phyloP scores from a whole-genome alignment of 1,140 invertebrate species.

The Eciton burchellii region DNA sequence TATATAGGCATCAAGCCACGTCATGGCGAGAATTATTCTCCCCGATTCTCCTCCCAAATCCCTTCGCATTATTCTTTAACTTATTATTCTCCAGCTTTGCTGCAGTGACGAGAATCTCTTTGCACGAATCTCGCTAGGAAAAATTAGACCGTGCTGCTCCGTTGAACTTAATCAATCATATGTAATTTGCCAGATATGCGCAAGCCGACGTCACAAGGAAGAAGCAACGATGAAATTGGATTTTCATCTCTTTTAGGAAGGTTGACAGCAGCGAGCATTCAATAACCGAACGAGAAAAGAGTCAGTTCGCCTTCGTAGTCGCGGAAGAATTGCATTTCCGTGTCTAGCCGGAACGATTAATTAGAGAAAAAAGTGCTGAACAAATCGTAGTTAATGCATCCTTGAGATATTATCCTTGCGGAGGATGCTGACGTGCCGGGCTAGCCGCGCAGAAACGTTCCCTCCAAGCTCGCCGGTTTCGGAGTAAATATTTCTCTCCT shows the following conservation, averaged over 20 bases:
- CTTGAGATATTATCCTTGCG: slow-evolving; percentile 62
- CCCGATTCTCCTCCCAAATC: slow-evolving; percentile 2
- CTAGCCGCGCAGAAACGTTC: slow-evolving; percentile 20
- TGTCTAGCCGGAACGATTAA: slow-evolving; percentile 43
- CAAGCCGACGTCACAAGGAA: too few relatives aligned
- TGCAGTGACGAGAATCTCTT: not conserved
- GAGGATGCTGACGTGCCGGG: not conserved
- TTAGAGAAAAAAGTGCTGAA: slow-evolving; percentile 25
- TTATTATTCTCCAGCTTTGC: slow-evolving; percentile 19
- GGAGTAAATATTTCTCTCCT: slow-evolving; percentile 77
- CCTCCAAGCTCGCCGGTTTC: slow-evolving; percentile 72
- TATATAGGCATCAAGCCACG: slow-evolving; percentile 49
- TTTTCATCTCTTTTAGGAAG: too few relatives aligned
- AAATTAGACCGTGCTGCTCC: not conserved
- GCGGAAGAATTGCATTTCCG: slow-evolving; percentile 26
- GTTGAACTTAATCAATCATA: too few relatives aligned
- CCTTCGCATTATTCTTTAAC: slow-evolving; percentile 4
- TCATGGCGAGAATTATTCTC: slow-evolving; percentile 12
- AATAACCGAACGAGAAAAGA: too few relatives aligned
- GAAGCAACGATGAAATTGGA: too few relatives aligned
- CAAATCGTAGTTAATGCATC: slow-evolving; percentile 69
- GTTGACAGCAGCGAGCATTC: too few relatives aligned
- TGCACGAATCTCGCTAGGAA: not conserved
- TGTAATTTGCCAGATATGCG: too few relatives aligned
- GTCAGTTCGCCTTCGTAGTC: too few relatives aligned